These are phyloP conservation scores for Dryobota labecula DNA, from an alignment of 2,888 invertebrate genomes.

Conservation along the genomic window DNA sequence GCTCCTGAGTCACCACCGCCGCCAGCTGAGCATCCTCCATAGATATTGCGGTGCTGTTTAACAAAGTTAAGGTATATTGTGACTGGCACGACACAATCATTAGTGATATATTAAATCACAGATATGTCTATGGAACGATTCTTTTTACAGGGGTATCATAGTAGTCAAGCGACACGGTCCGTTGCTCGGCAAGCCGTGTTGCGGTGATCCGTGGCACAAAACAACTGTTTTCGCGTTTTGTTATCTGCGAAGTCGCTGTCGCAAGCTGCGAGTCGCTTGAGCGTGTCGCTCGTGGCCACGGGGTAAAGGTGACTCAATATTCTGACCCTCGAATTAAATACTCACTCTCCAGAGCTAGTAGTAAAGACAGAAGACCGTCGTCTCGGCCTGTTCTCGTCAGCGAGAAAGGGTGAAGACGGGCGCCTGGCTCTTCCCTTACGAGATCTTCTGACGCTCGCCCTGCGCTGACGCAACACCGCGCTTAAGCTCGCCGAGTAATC, in stretches of 20 bases:
- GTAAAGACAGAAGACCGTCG: constrained; percentile 92
- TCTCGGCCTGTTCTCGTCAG: constrained; percentile 82
- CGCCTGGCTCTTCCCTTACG: constrained; percentile 92
- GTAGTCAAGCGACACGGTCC: too few species aligned
- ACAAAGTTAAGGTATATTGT: neutral
- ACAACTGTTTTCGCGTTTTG: too few species aligned
- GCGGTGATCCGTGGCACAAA: too few species aligned
- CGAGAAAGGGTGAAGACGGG: constrained; percentile 90
- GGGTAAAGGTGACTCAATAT: neutral
- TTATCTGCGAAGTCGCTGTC: too few species aligned
- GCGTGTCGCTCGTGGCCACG: too few species aligned
- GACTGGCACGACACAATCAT: neutral
- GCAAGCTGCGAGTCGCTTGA: too few species aligned
- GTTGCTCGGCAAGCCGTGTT: too few species aligned
- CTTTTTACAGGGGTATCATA: neutral
- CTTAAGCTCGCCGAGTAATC: constrained; percentile 96
- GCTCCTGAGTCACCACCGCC: constrained; percentile 93
- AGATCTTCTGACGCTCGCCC: constrained; percentile 93
- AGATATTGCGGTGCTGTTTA: constrained; percentile 93
- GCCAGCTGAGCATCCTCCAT: constrained; percentile 92
- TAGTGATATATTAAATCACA: neutral
- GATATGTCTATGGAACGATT: neutral
- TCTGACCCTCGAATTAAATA: constrained; percentile 49
- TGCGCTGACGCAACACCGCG: constrained; percentile 94
- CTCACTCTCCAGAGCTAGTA: constrained; percentile 96